Conservation (phyloP, 2,113 vertebrate genomes). For the Nematolebias whitei region DNA sequence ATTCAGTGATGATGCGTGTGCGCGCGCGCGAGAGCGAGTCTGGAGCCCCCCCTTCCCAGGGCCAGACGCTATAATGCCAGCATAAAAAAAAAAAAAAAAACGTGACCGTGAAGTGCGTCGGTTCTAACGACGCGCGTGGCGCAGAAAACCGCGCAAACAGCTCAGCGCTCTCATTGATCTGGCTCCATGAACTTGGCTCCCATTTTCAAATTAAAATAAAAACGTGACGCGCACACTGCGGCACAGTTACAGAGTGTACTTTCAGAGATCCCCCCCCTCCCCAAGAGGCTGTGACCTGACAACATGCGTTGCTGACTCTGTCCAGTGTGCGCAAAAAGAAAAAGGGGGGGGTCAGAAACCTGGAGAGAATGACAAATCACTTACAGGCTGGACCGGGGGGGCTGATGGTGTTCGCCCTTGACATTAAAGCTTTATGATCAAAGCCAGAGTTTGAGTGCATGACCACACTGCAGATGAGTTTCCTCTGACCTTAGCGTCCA, state of each 20-base stretch:
- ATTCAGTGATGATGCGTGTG: constrained; percentile 28
- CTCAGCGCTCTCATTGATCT: too few species aligned
- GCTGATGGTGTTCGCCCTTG: constrained; percentile 42
- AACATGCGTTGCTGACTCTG: constrained; percentile 33
- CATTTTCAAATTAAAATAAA: constrained; percentile 20
- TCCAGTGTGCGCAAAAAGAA: neutral
- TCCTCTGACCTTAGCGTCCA: constrained; percentile 20
- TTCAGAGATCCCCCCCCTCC: neutral
- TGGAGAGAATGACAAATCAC: too few species aligned
- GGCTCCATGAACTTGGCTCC: constrained; percentile 25
- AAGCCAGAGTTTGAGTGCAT: constrained; percentile 18
- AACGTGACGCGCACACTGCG: constrained; percentile 79
- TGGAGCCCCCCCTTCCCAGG: constrained; percentile 16
- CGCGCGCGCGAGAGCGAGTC: too few species aligned
- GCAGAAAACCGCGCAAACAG: neutral
- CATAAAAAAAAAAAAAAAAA: constrained; percentile 10
- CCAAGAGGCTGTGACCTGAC: constrained; percentile 14
- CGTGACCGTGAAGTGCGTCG: constrained; percentile 12
- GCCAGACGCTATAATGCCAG: constrained; percentile 34
- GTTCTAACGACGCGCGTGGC: constrained; percentile 13
- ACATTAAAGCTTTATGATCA: constrained; percentile 8
- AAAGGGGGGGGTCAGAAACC: neutral
- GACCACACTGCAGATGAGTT: constrained; percentile 68
- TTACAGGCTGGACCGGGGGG: too few species aligned
- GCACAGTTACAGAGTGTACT: constrained; percentile 53